Evolutionary conservation across 2,888 invertebrate genomes (phyloP).

Genomic region (Mantis religiosa): DNA sequence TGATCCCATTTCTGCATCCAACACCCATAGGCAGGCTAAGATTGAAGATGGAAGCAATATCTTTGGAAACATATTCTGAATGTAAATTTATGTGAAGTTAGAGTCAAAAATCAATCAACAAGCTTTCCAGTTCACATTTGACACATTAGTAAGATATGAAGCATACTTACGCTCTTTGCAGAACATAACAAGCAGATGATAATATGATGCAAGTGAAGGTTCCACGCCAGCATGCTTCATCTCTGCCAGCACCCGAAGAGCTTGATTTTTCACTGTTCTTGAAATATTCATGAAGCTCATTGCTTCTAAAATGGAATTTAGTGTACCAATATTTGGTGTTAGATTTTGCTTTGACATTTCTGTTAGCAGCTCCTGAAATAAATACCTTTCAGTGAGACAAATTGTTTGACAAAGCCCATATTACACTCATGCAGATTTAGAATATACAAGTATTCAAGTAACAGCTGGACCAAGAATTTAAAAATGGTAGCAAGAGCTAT

Average conservation of each 20-base stretch:
- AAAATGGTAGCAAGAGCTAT: too few species aligned
- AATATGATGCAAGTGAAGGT: constrained; percentile 73
- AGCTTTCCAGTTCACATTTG: too few species aligned
- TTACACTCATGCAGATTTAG: too few species aligned
- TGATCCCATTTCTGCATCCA: too few species aligned
- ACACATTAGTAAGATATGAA: not conserved
- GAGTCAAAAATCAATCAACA: too few species aligned
- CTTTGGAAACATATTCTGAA: too few species aligned
- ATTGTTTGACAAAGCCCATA: too few species aligned
- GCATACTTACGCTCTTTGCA: constrained; percentile 61
- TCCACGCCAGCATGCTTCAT: constrained; percentile 63
- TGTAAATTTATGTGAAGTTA: too few species aligned
- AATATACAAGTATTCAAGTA: too few species aligned
- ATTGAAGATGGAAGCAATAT: too few species aligned
- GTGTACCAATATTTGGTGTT: constrained; percentile 61
- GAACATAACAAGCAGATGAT: constrained; percentile 64
- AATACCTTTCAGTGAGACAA: not conserved
- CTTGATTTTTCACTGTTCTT: constrained; percentile 44
- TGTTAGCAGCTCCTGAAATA: constrained; percentile 51
- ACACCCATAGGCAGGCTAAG: too few species aligned
- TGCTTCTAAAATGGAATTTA: constrained; percentile 59
- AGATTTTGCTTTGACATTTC: constrained; percentile 61
- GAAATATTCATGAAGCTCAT: constrained; percentile 48
- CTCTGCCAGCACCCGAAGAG: constrained; percentile 56
- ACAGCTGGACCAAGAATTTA: too few species aligned